Base-by-base conservation (phyloP, 2,113 vertebrate genomes). In the Callorhinus ursinus region DNA sequence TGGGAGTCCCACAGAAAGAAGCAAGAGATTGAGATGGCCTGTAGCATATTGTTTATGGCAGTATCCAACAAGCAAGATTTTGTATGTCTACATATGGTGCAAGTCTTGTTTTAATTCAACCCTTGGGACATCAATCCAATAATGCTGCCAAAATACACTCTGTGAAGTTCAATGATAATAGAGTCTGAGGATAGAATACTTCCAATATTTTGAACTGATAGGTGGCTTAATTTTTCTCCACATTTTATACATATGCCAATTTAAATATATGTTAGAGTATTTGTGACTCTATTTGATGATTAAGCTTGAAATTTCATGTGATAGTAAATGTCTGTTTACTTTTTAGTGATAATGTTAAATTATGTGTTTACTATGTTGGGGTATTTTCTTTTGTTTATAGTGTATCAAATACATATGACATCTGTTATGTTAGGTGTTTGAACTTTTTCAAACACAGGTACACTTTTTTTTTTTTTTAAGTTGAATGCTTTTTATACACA, bases 401-500 rank as follows among this genome's bases (percentile, higher is more conserved):
- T 46, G 19, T n/a, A 90, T 59, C 28, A 36, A 92, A 61, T 42
- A 97, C 51, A 82, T 0, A 28, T 55, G 63, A 4, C 39, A 85
- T 96, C 90, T 85, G 61, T 69, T 90, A 14, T 74, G 19, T 63
- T 92, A 36, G 93, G 83, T 53, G 12, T 72, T 81, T 11, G 82
- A 96, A 61, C 5, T 80, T 96, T 93, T 96, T 76, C 13, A 95
- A 95, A 94, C 24, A 92, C 49, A 95, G 92, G 88, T 94, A 97
- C 13, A 31, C 72, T 76, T 39, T 63, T 96, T 93, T 83, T 83
- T 83, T 53, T n/a, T 61, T 42, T 55, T 61, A 87, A 95, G 90
- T 96, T 96, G 94, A 97, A 97, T 93, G 96, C 96, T 90, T 98
- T 86, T 92, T 39, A 49, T 90, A 87, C 55, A 96, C 55, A 97